Evolutionary conservation across 92 coral and sea anemone species (phyloP).

Genomic region (Palythoa grandis): DNA sequence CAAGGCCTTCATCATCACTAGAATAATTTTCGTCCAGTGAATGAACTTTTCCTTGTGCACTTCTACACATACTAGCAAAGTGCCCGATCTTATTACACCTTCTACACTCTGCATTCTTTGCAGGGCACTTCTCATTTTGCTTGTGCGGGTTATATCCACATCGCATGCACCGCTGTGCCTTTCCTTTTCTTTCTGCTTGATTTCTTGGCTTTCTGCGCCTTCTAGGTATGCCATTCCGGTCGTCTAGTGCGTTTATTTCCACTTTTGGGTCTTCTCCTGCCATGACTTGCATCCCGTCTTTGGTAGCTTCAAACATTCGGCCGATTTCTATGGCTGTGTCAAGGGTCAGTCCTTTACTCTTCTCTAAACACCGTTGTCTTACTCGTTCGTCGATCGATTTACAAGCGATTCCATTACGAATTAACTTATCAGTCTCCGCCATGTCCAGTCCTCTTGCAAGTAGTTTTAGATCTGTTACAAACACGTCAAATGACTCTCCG

Average conservation of each 20-base stretch:
- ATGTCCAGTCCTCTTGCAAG: slow-evolving; percentile 63
- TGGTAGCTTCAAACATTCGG: slow-evolving; percentile 35
- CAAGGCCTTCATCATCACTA: slow-evolving; percentile 31
- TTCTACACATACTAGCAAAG: slow-evolving; percentile 54
- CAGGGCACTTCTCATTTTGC: slow-evolving; percentile 44
- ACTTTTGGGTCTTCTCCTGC: slow-evolving; percentile 32
- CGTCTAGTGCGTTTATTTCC: neutral
- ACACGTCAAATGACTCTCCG: slow-evolving; percentile 60
- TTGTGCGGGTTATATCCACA: slow-evolving; percentile 37
- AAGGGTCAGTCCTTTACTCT: slow-evolving; percentile 54
- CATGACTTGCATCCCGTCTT: slow-evolving; percentile 44
- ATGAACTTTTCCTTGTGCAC: neutral
- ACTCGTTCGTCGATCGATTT: slow-evolving; percentile 64
- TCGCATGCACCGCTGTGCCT: slow-evolving; percentile 33
- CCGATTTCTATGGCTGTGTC: slow-evolving; percentile 63
- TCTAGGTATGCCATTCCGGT: slow-evolving; percentile 18
- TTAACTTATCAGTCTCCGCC: slow-evolving; percentile 18
- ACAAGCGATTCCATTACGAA: slow-evolving; percentile 64
- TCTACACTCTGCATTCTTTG: too few species aligned
- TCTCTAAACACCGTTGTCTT: too few species aligned
- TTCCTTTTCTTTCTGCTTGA: neutral
- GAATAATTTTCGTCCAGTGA: slow-evolving; percentile 21
- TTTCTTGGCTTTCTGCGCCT: too few species aligned
- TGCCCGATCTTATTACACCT: slow-evolving; percentile 57
- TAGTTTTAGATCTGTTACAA: slow-evolving; percentile 60